Conservation (phyloP, 2,113 vertebrate genomes). For the Hypanus sabinus region DNA sequence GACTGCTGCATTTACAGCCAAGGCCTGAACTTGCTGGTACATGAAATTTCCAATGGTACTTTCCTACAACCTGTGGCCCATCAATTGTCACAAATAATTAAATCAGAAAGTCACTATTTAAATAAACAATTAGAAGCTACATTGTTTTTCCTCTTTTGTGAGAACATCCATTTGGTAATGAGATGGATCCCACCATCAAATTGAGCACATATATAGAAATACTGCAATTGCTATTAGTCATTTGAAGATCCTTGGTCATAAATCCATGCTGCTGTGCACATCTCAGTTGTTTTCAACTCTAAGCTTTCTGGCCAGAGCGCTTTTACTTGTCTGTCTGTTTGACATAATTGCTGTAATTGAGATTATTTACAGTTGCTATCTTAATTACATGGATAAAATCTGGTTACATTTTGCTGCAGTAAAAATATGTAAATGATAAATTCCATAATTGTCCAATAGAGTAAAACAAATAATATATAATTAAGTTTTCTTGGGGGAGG, state of each 20-base stretch:
- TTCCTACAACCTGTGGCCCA: not conserved
- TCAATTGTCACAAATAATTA: not conserved
- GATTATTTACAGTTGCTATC: not conserved
- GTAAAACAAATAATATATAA: not conserved
- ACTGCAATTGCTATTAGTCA: not conserved
- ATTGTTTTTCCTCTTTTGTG: not conserved
- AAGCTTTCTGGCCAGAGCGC: too few relatives aligned
- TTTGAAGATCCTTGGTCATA: not conserved
- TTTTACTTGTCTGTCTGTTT: not conserved
- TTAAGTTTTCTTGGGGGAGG: not conserved
- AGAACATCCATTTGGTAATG: not conserved
- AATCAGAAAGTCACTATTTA: not conserved
- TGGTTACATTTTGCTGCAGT: not conserved
- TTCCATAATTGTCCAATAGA: not conserved
- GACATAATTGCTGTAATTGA: not conserved
- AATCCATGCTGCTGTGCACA: not conserved
- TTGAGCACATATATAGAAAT: not conserved
- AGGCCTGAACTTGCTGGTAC: too few relatives aligned
- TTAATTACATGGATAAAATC: constrained; percentile 23
- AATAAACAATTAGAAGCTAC: not conserved
- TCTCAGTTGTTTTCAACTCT: not conserved
- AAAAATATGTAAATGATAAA: not conserved
- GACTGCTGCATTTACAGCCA: too few relatives aligned
- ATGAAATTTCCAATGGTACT: too few relatives aligned
- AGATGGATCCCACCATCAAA: not conserved